Conservation (phyloP, 2,113 vertebrate genomes). For the Todiramphus saurophagus region DNA sequence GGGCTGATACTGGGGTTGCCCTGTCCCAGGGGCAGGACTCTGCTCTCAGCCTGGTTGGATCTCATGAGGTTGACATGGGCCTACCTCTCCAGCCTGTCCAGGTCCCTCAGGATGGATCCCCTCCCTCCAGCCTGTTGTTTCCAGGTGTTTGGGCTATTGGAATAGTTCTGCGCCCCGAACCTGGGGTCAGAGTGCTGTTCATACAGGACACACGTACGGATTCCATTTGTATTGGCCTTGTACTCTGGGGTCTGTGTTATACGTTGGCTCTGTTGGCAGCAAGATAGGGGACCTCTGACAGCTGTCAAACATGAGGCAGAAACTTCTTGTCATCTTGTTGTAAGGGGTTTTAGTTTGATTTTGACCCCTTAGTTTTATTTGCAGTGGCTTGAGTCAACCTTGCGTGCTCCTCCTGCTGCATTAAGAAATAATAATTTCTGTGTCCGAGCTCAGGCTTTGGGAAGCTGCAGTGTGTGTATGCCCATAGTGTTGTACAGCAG, state of each 20-base stretch:
- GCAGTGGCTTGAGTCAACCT: no score
- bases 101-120: no score
- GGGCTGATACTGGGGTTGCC: no score
- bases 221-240: neutral
- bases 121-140: no score
- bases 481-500: accelerated
- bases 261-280: neutral
- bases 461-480: accelerated
- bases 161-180: neutral
- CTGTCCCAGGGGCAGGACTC: no score
- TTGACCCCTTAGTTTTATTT: neutral
- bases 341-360: neutral
- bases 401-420: neutral
- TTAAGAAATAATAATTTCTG: neutral
- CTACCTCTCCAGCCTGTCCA: no score
- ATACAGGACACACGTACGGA: accelerated
- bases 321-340: neutral
- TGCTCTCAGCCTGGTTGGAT: no score
- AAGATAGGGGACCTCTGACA: neutral
- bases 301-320: neutral
- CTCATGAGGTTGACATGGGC: no score
- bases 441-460: neutral
- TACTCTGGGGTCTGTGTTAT: neutral
- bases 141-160: no score
- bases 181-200: neutral